Base-by-base conservation (phyloP, 2,113 vertebrate species). In the Centropus unirufus region DNA sequence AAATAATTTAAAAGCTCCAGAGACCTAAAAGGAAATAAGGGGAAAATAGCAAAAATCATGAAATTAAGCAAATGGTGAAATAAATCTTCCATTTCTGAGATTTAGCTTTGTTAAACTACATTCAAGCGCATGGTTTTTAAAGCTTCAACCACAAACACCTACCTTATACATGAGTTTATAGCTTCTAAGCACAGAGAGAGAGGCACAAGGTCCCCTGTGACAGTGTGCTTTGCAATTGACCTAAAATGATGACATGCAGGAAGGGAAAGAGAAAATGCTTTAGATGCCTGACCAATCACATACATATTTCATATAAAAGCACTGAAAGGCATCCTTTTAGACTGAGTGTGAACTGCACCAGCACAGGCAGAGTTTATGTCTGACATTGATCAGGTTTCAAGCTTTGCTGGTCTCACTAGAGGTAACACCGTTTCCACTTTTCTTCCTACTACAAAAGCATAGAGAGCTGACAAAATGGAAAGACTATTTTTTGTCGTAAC, bases 221-320 rank as follows among this genome's bases (percentile, higher is more conserved):
- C 34, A 26, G 3, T 2, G 12, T 75, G 54, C 17, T 79, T 92
- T 96, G 77, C 40, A 84, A 54, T 62, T 62, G 91, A 92, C 58
- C 87, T 87, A 51, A 92, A 78, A 92, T 44, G 59, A 51, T 79
- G 47, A 55, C 61, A 67, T 63, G 39, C 2, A 44, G 87, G 57
- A 16, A 59, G 34, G 32, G 57, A 75, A 86, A 47, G 52, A 93
- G 58, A 83, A 93, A 88, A 89, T 8, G 12, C 23, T 44, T 92
- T 59, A 89, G 69, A 79, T 84, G 87, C 12, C 66, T 40, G 57
- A 95, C 66, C 44, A 94, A 21, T n/a, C 74, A 42, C 39, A 68
- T 76, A 6, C 26, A 72, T 91, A 82, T 96, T 93, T 95, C 74
- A 94, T 90, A 14, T 5, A 23, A 72, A 91, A 30, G 16, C 73